Evolutionary conservation across 2,888 invertebrate genomes (phyloP).

Genomic region (Caradrina clavipalpis): DNA sequence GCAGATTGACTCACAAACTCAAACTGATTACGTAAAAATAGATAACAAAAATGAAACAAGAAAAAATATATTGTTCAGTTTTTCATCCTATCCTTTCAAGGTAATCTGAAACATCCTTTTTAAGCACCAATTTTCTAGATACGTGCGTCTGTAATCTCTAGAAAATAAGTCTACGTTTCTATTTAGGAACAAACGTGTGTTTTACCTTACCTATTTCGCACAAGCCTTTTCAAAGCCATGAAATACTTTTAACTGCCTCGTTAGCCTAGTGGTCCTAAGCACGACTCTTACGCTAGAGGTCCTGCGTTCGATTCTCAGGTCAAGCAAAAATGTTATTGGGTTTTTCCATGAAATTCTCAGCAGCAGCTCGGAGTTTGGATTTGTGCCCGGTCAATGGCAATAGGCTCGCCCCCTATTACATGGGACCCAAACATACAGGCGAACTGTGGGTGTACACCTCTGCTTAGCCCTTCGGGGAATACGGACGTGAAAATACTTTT

Average conservation of each 20-base stretch:
- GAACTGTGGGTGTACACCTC: too few species aligned
- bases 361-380: too few species aligned
- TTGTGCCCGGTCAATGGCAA: too few species aligned
- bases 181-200: neutral
- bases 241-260: neutral
- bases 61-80: neutral
- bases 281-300: too few species aligned
- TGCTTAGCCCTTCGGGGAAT: too few species aligned
- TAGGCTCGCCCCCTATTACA: too few species aligned
- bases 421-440: too few species aligned
- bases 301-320: too few species aligned
- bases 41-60: neutral
- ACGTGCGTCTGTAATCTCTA: neutral
- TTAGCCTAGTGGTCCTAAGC: too few species aligned
- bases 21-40: neutral
- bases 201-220: neutral
- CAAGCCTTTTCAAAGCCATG: slow-evolving; percentile 7
- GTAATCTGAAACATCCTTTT: neutral
- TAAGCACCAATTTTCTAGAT: neutral
- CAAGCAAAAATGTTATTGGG: too few species aligned
- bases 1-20: neutral
- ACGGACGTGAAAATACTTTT: neutral
- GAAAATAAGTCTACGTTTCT: neutral
- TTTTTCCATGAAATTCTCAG: too few species aligned
- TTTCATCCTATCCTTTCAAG: neutral